These are phyloP conservation scores for Proales similis DNA, from an alignment of 1,140 invertebrate species.

Conservation along the genomic window DNA sequence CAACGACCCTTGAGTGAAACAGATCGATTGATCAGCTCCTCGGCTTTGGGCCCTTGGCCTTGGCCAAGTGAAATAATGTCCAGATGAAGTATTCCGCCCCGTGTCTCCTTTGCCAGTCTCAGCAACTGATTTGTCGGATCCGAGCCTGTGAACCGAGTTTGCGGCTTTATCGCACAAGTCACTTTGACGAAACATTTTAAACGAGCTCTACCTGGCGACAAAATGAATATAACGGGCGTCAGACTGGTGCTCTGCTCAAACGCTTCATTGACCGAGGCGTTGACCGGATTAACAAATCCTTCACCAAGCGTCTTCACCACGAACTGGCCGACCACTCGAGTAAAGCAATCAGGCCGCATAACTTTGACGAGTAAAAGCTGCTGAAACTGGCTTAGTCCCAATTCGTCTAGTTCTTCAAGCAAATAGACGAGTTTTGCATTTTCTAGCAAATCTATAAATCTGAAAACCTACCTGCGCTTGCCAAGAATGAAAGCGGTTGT, in stretches of 20 bases:
- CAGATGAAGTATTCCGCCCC: slow-evolving; percentile 48
- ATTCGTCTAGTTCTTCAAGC: slow-evolving; percentile 44
- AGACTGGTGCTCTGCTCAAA: slow-evolving; percentile 45
- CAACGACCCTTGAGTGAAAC: slow-evolving; percentile 50
- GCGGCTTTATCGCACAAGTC: too few relatives aligned
- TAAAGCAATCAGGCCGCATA: slow-evolving; percentile 43
- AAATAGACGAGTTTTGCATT: not conserved
- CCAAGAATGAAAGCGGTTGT: too few relatives aligned
- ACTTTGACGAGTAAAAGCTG: slow-evolving; percentile 47
- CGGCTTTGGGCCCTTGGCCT: slow-evolving; percentile 54
- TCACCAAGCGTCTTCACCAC: slow-evolving; percentile 45
- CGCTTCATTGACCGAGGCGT: slow-evolving; percentile 44
- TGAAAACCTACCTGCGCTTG: too few relatives aligned
- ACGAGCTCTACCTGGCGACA: too few relatives aligned
- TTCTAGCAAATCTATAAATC: too few relatives aligned
- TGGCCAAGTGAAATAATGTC: slow-evolving; percentile 53
- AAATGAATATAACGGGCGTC: slow-evolving; percentile 51
- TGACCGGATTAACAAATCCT: slow-evolving; percentile 44
- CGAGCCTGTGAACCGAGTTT: too few relatives aligned
- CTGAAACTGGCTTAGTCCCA: slow-evolving; percentile 45
- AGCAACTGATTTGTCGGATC: slow-evolving; percentile 49
- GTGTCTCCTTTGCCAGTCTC: slow-evolving; percentile 49
- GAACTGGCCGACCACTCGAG: slow-evolving; percentile 43
- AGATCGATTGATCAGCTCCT: slow-evolving; percentile 52
- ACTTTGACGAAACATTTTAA: too few relatives aligned